Evolutionary conservation across 2,888 invertebrate genomes (phyloP), one percentile per base, ranked within the genome.

Genomic region (Thereva unica): DNA sequence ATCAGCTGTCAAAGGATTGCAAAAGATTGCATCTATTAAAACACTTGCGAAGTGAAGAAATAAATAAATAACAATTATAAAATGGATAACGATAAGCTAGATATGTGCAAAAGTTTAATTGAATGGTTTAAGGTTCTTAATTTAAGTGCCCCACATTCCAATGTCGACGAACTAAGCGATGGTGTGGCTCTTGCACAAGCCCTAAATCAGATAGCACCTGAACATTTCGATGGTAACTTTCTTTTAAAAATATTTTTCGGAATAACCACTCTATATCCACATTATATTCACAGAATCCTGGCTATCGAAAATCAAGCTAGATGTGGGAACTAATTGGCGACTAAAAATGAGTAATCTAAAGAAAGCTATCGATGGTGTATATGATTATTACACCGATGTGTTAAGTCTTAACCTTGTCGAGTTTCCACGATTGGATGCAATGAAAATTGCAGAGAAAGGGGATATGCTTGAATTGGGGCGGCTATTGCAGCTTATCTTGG

Each of bases 161-260:
- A 85, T 65, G 81, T 86, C n/a, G 84, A 85, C 76, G 93, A 94
- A 75, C 84, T 95, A 61, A 91, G 91, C 68, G 93, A 95, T 85
- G 96, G 95, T 50, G 93, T 93, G 61, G 92, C 92, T 3, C 86
- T 96, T 77, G 89, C 94, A 4, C 90, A 93, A 77, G 92, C 90
- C 0, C 83, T 96, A 1, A 85, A 89, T 72, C 90, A 93, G 82
- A 93, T 96, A 76, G 91, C 92, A 37, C 92, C 95, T 0, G 92
- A 92, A 76, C 91, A 90, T 83, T 97, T 96, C 76, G 88, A 87
- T n/a, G 75, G 77, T 77, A 50, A 23, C 23, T 23, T 23, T 23
- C 23, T 23, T 23, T 23, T 47, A 23, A 9, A 50, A 40, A 40
- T 40, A 9, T 34, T 23, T 12, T 4, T 37, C 4, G n/a, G 8